These are phyloP conservation scores for Phodopus roborovskii DNA, from an alignment of 2,113 vertebrate genomes.

Conservation along the genomic window DNA sequence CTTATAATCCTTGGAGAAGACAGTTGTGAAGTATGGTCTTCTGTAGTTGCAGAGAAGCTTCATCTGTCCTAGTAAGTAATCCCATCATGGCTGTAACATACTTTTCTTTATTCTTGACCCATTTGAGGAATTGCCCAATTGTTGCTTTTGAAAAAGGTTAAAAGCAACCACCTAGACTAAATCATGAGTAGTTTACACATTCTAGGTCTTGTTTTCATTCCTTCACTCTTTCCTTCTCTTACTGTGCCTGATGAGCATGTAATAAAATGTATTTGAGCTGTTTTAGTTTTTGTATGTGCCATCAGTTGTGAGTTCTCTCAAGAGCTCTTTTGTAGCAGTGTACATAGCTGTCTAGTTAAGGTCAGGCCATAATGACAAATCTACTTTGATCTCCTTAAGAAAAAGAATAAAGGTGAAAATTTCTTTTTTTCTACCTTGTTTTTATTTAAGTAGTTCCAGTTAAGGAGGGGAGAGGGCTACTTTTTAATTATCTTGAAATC, in stretches of 20 bases:
- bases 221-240: not conserved
- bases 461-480: not conserved
- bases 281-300: not conserved
- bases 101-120: not conserved
- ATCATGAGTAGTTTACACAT: not conserved
- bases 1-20: not conserved
- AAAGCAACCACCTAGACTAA: not conserved
- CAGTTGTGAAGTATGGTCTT: not conserved
- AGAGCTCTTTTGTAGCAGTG: not conserved
- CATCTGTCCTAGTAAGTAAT: not conserved
- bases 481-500: not conserved
- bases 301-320: not conserved
- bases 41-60: not conserved
- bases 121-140: not conserved
- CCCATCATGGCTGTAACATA: not conserved
- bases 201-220: not conserved
- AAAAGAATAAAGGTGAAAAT: not conserved
- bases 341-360: not conserved
- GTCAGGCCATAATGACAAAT: not conserved
- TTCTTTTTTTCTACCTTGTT: not conserved
- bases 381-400: not conserved
- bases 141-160: not conserved
- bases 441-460: not conserved
- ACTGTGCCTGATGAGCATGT: not conserved
- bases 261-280: not conserved